These are phyloP conservation scores for Peromyscus californicus DNA, from an alignment of 2,113 vertebrate species.

Conservation along the genomic window DNA sequence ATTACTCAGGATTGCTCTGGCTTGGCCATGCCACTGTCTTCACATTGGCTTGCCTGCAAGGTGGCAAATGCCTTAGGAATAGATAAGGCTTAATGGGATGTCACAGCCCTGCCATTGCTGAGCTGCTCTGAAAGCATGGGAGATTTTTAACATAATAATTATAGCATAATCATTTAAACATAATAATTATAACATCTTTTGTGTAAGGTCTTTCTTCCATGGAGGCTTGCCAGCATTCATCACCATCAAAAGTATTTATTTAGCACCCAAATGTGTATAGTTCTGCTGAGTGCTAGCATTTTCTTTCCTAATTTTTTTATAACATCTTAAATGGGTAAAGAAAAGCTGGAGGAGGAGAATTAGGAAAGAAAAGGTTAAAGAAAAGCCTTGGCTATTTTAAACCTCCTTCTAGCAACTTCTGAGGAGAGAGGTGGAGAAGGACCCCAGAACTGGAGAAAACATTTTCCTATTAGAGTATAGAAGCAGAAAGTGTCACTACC, in stretches of 20 bases:
- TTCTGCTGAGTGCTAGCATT: slow-evolving; percentile 78
- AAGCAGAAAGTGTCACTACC: not conserved
- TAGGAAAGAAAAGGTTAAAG: slow-evolving; percentile 38
- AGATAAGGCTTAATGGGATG: slow-evolving; percentile 74
- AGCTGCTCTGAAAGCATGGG: slow-evolving; percentile 74
- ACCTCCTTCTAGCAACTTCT: not conserved
- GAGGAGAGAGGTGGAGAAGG: not conserved
- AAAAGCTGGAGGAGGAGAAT: slow-evolving; percentile 63
- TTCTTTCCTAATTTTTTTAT: slow-evolving; percentile 73
- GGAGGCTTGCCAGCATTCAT: slow-evolving; percentile 79
- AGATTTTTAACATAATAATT: slow-evolving; percentile 84
- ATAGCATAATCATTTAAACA: slow-evolving; percentile 84
- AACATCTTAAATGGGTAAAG: slow-evolving; percentile 68
- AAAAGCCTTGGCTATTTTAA: slow-evolving; percentile 65
- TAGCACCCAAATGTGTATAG: slow-evolving; percentile 69
- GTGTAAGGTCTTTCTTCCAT: slow-evolving; percentile 78
- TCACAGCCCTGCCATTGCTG: slow-evolving; percentile 68
- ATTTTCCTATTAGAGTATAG: not conserved
- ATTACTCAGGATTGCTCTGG: not conserved
- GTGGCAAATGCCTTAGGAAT: slow-evolving; percentile 54
- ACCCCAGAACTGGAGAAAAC: not conserved
- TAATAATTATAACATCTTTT: slow-evolving; percentile 85
- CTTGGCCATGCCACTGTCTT: not conserved
- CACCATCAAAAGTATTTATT: slow-evolving; percentile 83
- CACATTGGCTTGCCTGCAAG: not conserved